Percentiles rank a stretch among this genome's conserved stretches.
Evolutionary conservation across 2,797 vertebrate genomes (phyloP).

Genomic region (Steatocranus sp.): DNA sequence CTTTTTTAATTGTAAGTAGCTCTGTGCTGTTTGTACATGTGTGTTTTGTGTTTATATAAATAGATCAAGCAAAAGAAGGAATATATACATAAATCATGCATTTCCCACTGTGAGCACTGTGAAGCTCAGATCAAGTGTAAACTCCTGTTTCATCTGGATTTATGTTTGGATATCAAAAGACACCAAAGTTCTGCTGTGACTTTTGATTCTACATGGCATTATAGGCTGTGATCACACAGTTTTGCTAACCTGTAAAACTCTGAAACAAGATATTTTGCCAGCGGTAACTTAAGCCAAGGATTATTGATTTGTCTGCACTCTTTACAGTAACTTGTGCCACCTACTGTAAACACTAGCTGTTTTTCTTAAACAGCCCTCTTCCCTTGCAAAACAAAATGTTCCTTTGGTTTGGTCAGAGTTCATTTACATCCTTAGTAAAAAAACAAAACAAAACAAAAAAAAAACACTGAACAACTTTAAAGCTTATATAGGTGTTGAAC

Average conservation of each 20-base stretch:
- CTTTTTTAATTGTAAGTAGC: background rate
- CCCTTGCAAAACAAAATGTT: background rate
- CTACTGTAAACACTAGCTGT: background rate
- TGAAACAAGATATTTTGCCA: conserved; percentile 25
- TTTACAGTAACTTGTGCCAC: background rate
- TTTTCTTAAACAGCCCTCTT: background rate
- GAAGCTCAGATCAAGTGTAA: background rate
- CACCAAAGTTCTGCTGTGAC: background rate
- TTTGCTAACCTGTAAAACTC: conserved; percentile 19
- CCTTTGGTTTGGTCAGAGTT: background rate
- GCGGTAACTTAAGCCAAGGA: background rate
- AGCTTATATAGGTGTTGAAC: background rate
- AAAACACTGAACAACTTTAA: background rate
- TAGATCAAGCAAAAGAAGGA: background rate
- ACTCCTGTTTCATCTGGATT: conserved; percentile 1
- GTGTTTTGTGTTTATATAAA: background rate
- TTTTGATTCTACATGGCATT: background rate
- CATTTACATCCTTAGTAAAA: background rate
- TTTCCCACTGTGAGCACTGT: background rate
- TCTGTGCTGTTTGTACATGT: background rate
- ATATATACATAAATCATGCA: background rate
- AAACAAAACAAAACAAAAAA: too few species aligned
- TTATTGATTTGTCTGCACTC: background rate
- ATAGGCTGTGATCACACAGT: background rate
- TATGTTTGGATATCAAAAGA: conserved; percentile 11